Evolutionary conservation across 2,888 invertebrate genomes (phyloP).

Genomic region (Parnassius orleans): DNA sequence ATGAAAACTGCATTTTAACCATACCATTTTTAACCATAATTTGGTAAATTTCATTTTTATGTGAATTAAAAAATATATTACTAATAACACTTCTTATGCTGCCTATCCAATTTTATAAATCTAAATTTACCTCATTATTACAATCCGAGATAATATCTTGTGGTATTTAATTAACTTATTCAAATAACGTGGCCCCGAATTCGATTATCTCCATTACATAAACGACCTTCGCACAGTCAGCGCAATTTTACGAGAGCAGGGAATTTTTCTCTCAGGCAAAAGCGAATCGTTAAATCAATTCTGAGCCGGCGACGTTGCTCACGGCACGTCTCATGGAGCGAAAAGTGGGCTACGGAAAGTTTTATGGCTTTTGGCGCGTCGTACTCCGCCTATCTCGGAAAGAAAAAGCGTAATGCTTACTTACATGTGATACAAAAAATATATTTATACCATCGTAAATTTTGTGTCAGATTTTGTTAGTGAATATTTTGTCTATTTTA

Average conservation of each 20-base stretch:
- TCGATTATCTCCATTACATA: slow-evolving; percentile 9
- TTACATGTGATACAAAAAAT: slow-evolving; percentile 9
- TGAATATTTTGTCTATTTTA: neutral
- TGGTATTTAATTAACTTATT: slow-evolving; percentile 21
- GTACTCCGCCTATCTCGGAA: slow-evolving; percentile 10
- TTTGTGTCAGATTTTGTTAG: slow-evolving; percentile 3
- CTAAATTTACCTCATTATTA: too few species aligned
- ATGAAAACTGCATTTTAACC: too few species aligned
- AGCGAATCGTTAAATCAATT: slow-evolving; percentile 19
- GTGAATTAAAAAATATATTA: too few species aligned
- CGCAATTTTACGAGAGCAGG: slow-evolving; percentile 8
- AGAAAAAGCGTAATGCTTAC: slow-evolving; percentile 4
- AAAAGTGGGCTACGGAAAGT: slow-evolving; percentile 1
- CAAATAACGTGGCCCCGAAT: neutral
- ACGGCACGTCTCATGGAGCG: slow-evolving; percentile 10
- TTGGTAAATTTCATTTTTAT: too few species aligned
- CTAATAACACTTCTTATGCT: too few species aligned
- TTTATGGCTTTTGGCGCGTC: slow-evolving; percentile 14
- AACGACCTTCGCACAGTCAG: slow-evolving; percentile 7
- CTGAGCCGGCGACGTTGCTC: slow-evolving; percentile 1
- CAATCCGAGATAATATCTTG: neutral
- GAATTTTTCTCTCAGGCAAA: slow-evolving; percentile 14
- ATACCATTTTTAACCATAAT: too few species aligned
- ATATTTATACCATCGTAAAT: slow-evolving; percentile 11
- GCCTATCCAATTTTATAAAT: too few species aligned